Conservation (phyloP, 2,113 vertebrate genomes). For the Pipra filicauda region DNA sequence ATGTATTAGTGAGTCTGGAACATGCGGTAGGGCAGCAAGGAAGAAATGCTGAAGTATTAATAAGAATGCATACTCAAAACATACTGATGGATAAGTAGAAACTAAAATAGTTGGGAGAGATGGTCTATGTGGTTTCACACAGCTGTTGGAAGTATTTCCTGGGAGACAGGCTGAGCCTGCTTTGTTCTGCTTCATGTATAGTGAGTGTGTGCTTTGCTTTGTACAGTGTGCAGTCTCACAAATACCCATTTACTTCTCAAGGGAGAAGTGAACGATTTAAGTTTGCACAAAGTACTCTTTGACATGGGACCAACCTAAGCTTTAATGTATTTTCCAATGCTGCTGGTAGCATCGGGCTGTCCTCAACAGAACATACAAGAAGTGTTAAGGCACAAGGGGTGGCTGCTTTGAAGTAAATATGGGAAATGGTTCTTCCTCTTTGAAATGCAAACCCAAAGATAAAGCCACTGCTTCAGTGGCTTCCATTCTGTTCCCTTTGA, state of each 20-base stretch:
- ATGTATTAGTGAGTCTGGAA: not conserved
- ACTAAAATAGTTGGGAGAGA: not conserved
- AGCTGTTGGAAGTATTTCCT: not conserved
- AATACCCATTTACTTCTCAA: not conserved
- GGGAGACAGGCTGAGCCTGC: not conserved
- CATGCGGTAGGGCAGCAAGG: not conserved
- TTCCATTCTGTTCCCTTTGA: not conserved
- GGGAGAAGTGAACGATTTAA: not conserved
- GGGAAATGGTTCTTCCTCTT: not conserved
- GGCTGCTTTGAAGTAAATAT: not conserved
- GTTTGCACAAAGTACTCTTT: not conserved
- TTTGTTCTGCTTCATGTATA: not conserved
- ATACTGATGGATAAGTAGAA: not conserved
- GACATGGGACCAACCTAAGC: not conserved
- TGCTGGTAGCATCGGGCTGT: not conserved
- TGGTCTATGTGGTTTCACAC: not conserved
- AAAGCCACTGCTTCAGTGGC: not conserved
- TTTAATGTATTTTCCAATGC: not conserved
- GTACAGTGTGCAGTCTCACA: not conserved
- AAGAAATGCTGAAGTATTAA: not conserved
- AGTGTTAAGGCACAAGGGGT: not conserved
- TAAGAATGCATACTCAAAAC: not conserved
- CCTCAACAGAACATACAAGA: not conserved
- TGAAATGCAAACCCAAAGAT: not conserved
- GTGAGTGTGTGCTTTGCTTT: not conserved